Base-by-base conservation (phyloP, 1,140 invertebrate species). In the Drosophila parabipectinata region DNA sequence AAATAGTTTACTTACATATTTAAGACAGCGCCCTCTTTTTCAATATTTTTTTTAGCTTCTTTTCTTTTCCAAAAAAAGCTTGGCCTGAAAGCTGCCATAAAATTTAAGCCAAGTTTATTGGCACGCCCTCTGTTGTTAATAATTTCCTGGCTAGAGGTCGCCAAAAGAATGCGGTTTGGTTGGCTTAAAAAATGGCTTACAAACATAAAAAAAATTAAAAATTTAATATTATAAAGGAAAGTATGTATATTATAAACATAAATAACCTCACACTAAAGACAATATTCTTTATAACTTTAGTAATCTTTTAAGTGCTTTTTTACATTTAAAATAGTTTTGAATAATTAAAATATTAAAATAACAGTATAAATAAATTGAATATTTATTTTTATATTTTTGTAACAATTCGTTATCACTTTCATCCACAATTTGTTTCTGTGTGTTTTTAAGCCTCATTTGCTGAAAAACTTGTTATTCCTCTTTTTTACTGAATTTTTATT, bases 401-500 rank as follows among this genome's bases (percentile, higher is more conserved):
- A 6, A 28, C 6, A 28, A 28, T 28, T 6, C 0, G 5, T 6
- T 6, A 6, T 7, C 26, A 28, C 6, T 28, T 1, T 5, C 6
- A 28, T 28, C 6, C 26, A 1, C 6, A 1, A 6, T 28, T 28
- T 15, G 32, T 37, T 57, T 41, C n/a, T 15, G 2, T 32, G 41
- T 73, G 47, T 21, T 41, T 15, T 47, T 55, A 30, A 44, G 12
- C 58, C 24, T 34, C 55, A 48, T 52, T n/a, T 26, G 62, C 32
- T 24, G 30, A 5, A 8, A 26, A 51, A 50, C 56, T 67, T 32
- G 57, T 44, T 64, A 32, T 52, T 55, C 59, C 28, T 53, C 59
- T 63, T 32, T 15, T 30, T 37, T 37, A 4, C 10, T 18, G 52
- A 62, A 77, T 59, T 77, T 81, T 81, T 77, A 77, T 81, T 69